A percentile compares a stretch with the other conserved stretches of the same genome.
phyloP scores from a whole-genome alignment of 2,113 vertebrate genomes.

The Artemisiospiza belli region DNA sequence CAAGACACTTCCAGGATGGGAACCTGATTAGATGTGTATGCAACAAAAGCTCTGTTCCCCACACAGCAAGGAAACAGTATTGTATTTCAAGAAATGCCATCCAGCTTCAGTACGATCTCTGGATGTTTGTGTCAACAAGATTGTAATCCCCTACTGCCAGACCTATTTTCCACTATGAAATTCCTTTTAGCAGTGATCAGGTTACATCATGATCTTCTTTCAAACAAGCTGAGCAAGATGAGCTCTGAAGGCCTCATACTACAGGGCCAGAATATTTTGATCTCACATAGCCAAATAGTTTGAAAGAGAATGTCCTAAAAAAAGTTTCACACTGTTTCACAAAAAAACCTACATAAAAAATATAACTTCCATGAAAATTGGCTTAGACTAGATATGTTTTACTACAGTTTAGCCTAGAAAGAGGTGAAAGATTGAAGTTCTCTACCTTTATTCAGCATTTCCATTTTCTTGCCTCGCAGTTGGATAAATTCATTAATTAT shows the following conservation, averaged over 20 bases:
- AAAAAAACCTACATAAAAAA: rapidly evolving
- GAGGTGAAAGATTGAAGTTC: background rate
- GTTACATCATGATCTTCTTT: background rate
- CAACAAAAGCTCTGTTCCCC: background rate
- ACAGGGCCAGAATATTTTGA: background rate
- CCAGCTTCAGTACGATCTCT: background rate
- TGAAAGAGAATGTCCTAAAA: background rate
- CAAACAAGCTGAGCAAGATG: background rate
- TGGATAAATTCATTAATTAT: background rate
- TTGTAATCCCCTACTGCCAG: background rate
- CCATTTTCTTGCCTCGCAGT: background rate
- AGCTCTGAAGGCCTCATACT: background rate
- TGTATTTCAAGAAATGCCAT: background rate
- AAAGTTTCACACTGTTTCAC: background rate
- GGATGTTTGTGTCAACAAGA: background rate
- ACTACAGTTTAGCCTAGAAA: background rate
- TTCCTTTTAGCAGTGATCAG: background rate
- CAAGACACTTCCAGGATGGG: background rate
- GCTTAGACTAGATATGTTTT: background rate
- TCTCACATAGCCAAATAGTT: background rate
- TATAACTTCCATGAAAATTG: background rate
- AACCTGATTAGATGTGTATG: background rate
- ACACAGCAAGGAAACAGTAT: background rate
- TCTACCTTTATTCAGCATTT: background rate
- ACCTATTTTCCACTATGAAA: background rate